Evolutionary conservation across 2,888 invertebrate genomes (phyloP), one percentile per base, ranked within the genome.

Genomic region (Lithophane socia): DNA sequence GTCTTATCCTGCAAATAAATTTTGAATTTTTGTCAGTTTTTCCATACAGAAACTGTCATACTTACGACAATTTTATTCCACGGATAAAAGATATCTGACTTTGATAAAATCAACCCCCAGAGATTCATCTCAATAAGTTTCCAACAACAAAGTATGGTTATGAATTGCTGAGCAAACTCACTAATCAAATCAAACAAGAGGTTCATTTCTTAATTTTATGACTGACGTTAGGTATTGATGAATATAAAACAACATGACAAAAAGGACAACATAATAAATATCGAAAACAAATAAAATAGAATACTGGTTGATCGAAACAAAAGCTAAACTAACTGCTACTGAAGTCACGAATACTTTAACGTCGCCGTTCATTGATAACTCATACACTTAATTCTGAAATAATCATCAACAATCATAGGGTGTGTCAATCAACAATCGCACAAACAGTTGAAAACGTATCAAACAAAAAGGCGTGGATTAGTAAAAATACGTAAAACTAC

Each of bases 341-440:
- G 5, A 37, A 16, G 2, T 29, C 13, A 3, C 44, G 2, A 5
- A 44, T 29, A 75, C 3, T 52, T 44, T 12, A 47, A 47, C 13
- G 7, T 56, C 21, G 21, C 3, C n/a, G 4, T n/a, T 13, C 0
- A 47, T 24, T 56, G 4, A 21, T 66, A 44, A 54, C 12, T 1
- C 5, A 13, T 24, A 47, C 3, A 42, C 16, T n/a, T 13, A 0
- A 47, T 60, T 68, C 37, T 10, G 8, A 42, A 75, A 60, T 13
- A 60, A 67, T 42, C 12, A 60, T 58, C 75, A 81, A 54, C 37
- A 10, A 69, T 58, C 44, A 29, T 58, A 64, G 86, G 86, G 86
- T 79, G 86, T 87, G 86, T 82, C 86, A 65, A 58, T n/a, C 49
- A 68, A 64, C 54, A 73, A 67, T 47, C n/a, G n/a, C 24, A 60